Base-by-base conservation (phyloP, 1,140 invertebrate species). In the Adelges cooleyi region DNA sequence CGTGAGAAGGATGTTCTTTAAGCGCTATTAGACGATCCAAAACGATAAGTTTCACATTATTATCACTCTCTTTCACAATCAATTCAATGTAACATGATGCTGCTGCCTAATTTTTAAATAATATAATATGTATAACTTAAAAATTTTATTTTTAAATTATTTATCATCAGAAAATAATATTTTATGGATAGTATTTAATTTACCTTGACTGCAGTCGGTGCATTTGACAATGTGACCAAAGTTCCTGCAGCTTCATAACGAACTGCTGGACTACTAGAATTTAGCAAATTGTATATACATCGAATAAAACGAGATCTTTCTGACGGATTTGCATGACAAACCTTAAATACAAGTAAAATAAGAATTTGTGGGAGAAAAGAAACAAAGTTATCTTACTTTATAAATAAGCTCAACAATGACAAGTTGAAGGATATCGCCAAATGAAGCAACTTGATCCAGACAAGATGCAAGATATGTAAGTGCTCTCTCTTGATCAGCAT, bases 341-440 rank as follows among this genome's bases (percentile, higher is more conserved):
- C 90, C 89, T 92, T 65, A 53, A 65, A 20, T 52, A 38, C 20
- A 38, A 2, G 27, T 42, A 1, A 18, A 42, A 22, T 29, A 11
- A 65, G 3, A 18, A 18, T 18, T 27, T 59, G n/a, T n/a, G n/a
- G 25, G 42, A 59, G 6, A 59, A 40, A n/a, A 17, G 8, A 20
- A 3, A 18, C 2, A 25, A 11, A 18, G 5, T 8, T 62, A 0
- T 46, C 68, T 69, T 72, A 96, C 95, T 83, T 99, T 99, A 73
- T 99, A 99, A 71, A 99, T 99, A 0, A 99, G 80, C 77, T 99
- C 96, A 0, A 99, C 96, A 73, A 99, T 99, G 23, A 99, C 93
- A 40, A 99, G 78, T 75, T 99, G 97, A 8, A 99, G 77, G 69
- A 98, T 99, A 75, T 99, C 96, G 13, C 94, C 95, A 77, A 99